These are phyloP conservation scores for Mythimna pallens DNA, from an alignment of 2,888 invertebrate species.

Conservation along the genomic window DNA sequence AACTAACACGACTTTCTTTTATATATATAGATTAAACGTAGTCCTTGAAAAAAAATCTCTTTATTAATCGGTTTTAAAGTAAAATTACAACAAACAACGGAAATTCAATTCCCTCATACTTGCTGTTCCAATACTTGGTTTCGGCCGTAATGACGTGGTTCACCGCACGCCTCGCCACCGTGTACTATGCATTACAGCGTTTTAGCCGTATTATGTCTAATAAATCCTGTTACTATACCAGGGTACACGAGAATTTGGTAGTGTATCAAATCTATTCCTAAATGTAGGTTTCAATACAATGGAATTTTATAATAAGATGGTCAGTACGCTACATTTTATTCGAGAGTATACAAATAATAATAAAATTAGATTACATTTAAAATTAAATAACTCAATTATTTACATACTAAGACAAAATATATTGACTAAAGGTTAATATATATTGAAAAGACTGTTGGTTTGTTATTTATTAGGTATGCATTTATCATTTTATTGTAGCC, in stretches of 20 bases:
- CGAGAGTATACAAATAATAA: no score
- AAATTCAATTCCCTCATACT: conserved; percentile 30
- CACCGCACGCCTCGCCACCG: conserved; percentile 55
- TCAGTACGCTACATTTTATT: no score
- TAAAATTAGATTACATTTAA: no score
- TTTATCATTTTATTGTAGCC: no score
- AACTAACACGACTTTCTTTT: no score
- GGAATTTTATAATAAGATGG: no score
- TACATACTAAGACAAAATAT: no score
- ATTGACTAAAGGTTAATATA: no score
- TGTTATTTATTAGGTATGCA: neutral
- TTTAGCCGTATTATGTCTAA: conserved; percentile 53
- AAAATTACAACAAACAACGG: neutral
- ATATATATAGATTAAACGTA: no score
- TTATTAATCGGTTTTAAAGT: neutral
- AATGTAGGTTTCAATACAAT: no score
- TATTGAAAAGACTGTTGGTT: neutral
- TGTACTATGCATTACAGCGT: conserved; percentile 49
- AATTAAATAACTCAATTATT: no score
- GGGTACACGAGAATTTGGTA: conserved; percentile 20
- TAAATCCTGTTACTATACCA: conserved; percentile 40
- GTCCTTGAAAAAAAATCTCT: neutral
- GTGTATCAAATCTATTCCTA: no score
- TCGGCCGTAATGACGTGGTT: conserved; percentile 62
- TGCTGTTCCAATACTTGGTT: conserved; percentile 35